Conservation (phyloP, 2,888 invertebrate species). For the Galerucella nymphaeae region DNA sequence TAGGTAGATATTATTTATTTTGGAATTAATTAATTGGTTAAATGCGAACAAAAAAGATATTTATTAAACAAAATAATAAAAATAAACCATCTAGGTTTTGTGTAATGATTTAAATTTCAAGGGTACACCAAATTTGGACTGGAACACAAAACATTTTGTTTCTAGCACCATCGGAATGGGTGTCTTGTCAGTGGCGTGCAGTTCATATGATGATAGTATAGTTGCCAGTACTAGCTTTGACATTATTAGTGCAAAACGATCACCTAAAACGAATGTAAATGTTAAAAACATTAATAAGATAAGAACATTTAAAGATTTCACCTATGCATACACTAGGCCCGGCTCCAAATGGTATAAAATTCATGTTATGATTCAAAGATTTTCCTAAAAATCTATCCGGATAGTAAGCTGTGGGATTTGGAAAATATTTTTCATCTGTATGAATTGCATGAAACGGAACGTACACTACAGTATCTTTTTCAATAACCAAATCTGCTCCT, state of each 20-base stretch:
- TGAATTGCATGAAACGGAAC: constrained; percentile 57
- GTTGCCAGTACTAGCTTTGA: constrained; percentile 45
- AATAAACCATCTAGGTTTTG: not conserved
- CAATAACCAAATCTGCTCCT: constrained; percentile 40
- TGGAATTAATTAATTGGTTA: too few relatives aligned
- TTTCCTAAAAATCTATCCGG: constrained; percentile 49
- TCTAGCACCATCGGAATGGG: constrained; percentile 45
- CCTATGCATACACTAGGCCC: constrained; percentile 61
- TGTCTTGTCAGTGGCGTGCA: constrained; percentile 43
- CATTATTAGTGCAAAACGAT: constrained; percentile 46
- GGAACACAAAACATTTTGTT: constrained; percentile 44
- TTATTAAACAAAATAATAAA: too few relatives aligned
- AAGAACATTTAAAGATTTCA: constrained; percentile 30
- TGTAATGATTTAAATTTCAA: constrained; percentile 36
- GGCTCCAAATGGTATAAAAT: constrained; percentile 58
- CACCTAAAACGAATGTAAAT: constrained; percentile 41
- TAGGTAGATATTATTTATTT: too few relatives aligned
- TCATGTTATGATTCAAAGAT: constrained; percentile 23
- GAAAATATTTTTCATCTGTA: constrained; percentile 55
- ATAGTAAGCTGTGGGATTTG: constrained; percentile 53
- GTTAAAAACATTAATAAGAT: too few relatives aligned
- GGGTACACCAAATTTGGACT: constrained; percentile 46
- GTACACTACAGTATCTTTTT: constrained; percentile 52
- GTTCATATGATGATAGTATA: constrained; percentile 44
- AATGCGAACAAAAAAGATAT: too few relatives aligned